phyloP scores from a whole-genome alignment of 2,888 invertebrate species.

The Sepioteuthis lessoniana region DNA sequence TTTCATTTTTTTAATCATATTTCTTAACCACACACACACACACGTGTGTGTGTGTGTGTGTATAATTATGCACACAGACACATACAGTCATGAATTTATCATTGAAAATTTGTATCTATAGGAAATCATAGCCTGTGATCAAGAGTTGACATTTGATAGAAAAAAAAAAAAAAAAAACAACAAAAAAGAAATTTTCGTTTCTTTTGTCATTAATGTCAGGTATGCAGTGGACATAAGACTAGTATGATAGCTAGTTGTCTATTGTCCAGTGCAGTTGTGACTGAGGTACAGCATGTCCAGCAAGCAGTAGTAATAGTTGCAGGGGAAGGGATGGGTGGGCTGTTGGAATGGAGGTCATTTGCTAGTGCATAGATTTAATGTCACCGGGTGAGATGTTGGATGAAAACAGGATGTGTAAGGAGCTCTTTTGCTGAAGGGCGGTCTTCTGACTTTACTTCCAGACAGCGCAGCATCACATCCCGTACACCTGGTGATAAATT shows the following conservation, averaged over 20 bases:
- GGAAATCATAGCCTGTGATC: neutral
- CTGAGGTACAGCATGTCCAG: slow-evolving; percentile 33
- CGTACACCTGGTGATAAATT: slow-evolving; percentile 72
- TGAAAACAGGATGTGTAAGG: slow-evolving; percentile 73
- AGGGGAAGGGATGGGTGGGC: neutral
- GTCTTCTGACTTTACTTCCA: slow-evolving; percentile 74
- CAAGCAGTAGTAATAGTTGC: slow-evolving; percentile 1
- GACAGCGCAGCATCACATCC: slow-evolving; percentile 75
- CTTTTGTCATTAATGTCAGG: neutral
- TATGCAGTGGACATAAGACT: neutral
- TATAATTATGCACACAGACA: neutral
- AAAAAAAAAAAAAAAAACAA: neutral
- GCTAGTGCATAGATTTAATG: neutral
- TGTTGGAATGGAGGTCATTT: neutral
- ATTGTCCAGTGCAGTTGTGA: neutral
- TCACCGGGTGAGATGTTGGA: slow-evolving; percentile 51
- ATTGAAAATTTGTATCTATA: neutral
- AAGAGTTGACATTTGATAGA: neutral
- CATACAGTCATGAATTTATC: neutral
- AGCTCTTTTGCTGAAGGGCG: slow-evolving; percentile 75
- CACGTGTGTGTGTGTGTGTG: neutral
- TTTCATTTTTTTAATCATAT: no score
- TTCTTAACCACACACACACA: neutral
- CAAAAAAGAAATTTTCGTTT: neutral
- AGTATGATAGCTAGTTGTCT: neutral